Evolutionary conservation across 1,140 invertebrate species (phyloP).

Genomic region (Temnothorax longispinosus): DNA sequence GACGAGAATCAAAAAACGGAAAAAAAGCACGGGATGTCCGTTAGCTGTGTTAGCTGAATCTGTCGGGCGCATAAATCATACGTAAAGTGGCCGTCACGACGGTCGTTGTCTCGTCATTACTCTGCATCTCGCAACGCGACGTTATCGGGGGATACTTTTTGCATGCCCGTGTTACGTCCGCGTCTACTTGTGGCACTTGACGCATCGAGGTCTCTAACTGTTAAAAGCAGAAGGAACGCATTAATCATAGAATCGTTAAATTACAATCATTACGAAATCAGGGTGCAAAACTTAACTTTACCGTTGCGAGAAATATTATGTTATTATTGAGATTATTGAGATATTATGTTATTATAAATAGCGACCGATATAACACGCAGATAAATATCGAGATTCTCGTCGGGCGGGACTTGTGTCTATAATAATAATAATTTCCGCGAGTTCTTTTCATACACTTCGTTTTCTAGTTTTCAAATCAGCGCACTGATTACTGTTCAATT

Average conservation of each 20-base stretch:
- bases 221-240: not conserved
- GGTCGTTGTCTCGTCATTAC: constrained; percentile 32
- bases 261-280: not conserved
- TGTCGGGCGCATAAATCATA: not conserved
- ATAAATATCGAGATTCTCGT: too few relatives aligned
- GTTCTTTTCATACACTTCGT: not conserved
- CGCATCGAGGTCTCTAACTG: constrained; percentile 12
- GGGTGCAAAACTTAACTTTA: not conserved
- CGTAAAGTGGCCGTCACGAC: constrained; percentile 18
- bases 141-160: not conserved
- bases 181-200: not conserved
- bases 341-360: not conserved
- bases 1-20: not conserved
- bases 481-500: not conserved
- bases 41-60: constrained; percentile 5
- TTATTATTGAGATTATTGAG: not conserved
- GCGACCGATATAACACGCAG: not conserved
- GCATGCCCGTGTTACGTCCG: constrained; percentile 3
- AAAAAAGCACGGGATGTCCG: constrained; percentile 10
- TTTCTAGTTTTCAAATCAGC: not conserved
- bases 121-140: not conserved
- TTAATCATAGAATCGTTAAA: not conserved
- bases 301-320: not conserved
- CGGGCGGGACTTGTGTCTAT: not conserved
- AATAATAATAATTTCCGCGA: not conserved